Evolutionary conservation across 2,888 invertebrate genomes (phyloP), one percentile per base, ranked within the genome.

Genomic region (Plagodis dolabraria): DNA sequence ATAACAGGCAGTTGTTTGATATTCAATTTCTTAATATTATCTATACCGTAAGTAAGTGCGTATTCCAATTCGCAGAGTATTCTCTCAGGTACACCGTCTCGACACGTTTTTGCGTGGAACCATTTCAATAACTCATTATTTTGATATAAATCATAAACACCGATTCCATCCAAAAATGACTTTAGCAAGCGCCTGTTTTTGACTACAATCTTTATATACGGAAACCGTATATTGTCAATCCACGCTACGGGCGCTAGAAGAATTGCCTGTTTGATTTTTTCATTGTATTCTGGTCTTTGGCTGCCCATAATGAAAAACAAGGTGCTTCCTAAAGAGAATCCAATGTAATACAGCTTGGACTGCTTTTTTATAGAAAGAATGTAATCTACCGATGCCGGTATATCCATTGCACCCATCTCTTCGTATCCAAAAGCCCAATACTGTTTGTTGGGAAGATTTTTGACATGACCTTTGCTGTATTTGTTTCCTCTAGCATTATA

Each of bases 381-480:
- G 58, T 86, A 82, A 72, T 91, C 88, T 54, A 91, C 80, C 40
- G 81, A 79, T 4, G 87, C 84, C 10, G 90, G 86, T 60, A 91
- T 63, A 70, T 91, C 91, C 57, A 79, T 68, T n/a, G 79, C 71
- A 44, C 89, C 91, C 81, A 90, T 87, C 77, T 91, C 89, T 72
- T 91, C 89, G 63, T 81, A 90, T 54, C 85, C 85, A 60, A 90
- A 91, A 67, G 88, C 69, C 87, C 88, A 91, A 71, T 87, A 91
- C 11, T 77, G 63, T 58, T 82, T 79, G 57, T 72, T 58, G 6
- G 83, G 54, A 33, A 86, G 65, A 38, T 77, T 77, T 60, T 69
- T 79, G 1, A 71, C 60, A 50, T 89, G 84, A 33, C 75, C 80
- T 64, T 81, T 86, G 60, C 87, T 89, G 62, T 92, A 91, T 75